Evolutionary conservation across 2,797 vertebrate genomes (phyloP).

Genomic region (Megaceryle alcyon): DNA sequence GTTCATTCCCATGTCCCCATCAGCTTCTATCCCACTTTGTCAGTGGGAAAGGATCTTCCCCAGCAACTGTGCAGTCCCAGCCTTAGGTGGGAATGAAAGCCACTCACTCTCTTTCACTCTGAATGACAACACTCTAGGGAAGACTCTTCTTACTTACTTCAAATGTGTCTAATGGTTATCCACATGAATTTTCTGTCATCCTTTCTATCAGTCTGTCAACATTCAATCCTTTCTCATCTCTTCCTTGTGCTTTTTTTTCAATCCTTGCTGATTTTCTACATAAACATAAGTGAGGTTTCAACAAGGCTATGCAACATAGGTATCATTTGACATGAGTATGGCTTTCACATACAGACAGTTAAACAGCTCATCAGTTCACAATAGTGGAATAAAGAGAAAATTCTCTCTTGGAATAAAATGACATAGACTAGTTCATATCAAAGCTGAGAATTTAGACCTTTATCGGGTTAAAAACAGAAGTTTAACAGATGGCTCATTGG

Average conservation of each 20-base stretch:
- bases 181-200: background rate
- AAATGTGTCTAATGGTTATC: background rate
- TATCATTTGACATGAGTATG: background rate
- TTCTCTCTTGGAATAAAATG: background rate
- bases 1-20: background rate
- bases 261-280: background rate
- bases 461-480: background rate
- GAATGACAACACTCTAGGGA: background rate
- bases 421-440: background rate
- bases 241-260: background rate
- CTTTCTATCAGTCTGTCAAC: background rate
- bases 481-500: background rate
- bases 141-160: background rate
- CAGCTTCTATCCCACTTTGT: background rate
- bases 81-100: background rate
- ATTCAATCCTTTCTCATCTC: background rate
- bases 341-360: background rate
- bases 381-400: background rate
- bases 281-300: background rate
- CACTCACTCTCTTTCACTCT: background rate
- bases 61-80: background rate
- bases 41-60: background rate
- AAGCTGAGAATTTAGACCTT: background rate
- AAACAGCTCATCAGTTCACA: background rate
- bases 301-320: background rate